Base-by-base conservation (phyloP, 2,797 vertebrate species). In the Onychomys arenicola region DNA sequence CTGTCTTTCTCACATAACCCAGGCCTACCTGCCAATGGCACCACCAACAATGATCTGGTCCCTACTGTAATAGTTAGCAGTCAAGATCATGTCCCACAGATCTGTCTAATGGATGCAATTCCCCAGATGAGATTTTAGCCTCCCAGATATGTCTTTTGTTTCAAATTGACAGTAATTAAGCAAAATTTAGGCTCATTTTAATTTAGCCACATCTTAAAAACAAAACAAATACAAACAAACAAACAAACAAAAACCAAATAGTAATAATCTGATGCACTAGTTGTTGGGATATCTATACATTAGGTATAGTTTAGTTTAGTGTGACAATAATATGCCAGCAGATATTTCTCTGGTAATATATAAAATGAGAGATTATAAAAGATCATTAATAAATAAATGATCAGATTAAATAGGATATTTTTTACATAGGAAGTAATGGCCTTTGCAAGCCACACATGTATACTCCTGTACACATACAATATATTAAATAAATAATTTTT, bases 371-470 rank as follows among this genome's bases (percentile, higher is more conserved):
- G 61, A 83, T 17, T 13, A 76, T 19, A 25, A 82, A 80, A 83
- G 2, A 17, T 2, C 5, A 6, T 40, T 92, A 89, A 88, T 6
- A 85, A 95, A 63, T 49, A 83, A 65, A 71, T 76, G 23, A 65
- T 17, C 21, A 82, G 0, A 14, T 4, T 84, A 52, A 92, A 9
- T 77, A 55, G 84, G 16, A 9, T 85, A 52, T 80, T 89, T 76
- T 89, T 80, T 61, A 81, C 52, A 84, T 92, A 93, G 93, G 46
- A 11, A 77, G 1, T 43, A 93, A 95, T 49, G 2, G 32, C 29
- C 65, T 32, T 1, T 67, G 65, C 25, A 27, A 32, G 29, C 12
- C 65, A 67, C 65, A 67, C 27, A 34, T 67, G 13, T 34, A 34
- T 67, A 67, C 32, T 19, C 57, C 17, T 57, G 17, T 57, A 57